Evolutionary conservation across 2,113 vertebrate genomes (phyloP).

Genomic region (Protomyctophum bolini): DNA sequence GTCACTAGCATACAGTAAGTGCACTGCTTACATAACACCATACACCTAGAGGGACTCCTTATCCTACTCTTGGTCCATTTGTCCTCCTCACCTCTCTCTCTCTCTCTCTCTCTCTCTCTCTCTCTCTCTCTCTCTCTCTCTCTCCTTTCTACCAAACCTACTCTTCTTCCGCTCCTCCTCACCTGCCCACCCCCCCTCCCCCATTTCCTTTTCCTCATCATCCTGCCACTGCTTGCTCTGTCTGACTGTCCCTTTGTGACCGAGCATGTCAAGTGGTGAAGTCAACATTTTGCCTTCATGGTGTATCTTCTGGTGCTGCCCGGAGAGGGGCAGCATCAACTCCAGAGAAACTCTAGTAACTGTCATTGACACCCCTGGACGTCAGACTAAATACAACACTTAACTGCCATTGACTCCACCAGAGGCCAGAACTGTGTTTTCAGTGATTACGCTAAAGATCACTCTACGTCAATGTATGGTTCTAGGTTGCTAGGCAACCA

Average conservation of each 20-base stretch:
- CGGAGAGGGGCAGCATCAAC: no score
- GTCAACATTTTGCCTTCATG: background rate
- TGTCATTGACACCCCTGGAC: no score
- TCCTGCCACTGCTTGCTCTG: background rate
- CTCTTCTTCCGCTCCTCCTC: no score
- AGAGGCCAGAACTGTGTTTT: no score
- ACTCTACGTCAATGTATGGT: no score
- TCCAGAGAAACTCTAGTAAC: no score
- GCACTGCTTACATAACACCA: constrained; percentile 67
- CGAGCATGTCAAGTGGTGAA: background rate
- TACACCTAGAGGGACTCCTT: constrained; percentile 59
- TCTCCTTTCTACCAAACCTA: background rate
- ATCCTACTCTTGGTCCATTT: background rate
- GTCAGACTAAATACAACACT: no score
- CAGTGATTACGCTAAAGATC: no score
- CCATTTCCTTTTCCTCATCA: no score
- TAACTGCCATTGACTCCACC: no score
- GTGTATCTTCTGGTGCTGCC: no score
- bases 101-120: constrained; percentile 1
- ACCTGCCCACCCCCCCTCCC: background rate
- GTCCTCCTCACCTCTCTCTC: background rate
- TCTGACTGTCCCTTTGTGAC: background rate
- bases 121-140: constrained; percentile 5
- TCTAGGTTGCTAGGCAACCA: no score
- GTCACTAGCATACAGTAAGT: constrained; percentile 62